These are phyloP conservation scores for Cydia strobilella DNA, from an alignment of 1,140 invertebrate genomes.

Conservation along the genomic window DNA sequence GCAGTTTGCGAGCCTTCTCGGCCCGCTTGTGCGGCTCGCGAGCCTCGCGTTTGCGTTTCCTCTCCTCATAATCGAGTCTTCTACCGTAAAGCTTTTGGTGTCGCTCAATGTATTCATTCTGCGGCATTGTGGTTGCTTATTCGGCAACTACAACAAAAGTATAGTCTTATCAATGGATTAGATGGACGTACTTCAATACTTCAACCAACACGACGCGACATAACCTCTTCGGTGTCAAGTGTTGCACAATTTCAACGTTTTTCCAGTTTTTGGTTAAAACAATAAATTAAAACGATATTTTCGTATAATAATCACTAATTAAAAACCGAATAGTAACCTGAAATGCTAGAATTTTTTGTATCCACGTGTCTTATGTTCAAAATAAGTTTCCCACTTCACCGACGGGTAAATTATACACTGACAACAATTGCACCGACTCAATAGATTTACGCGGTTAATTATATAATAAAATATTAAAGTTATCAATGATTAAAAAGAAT, in stretches of 20 bases:
- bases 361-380: slow-evolving; percentile 24
- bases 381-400: background rate
- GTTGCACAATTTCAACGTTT: slow-evolving; percentile 37
- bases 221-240: slow-evolving; percentile 39
- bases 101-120: slow-evolving; percentile 99
- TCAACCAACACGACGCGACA: slow-evolving; percentile 43
- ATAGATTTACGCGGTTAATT: background rate
- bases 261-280: background rate
- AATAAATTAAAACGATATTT: background rate
- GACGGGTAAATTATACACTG: background rate
- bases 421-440: background rate
- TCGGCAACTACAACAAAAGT: slow-evolving; percentile 78
- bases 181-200: background rate
- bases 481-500: slow-evolving; percentile 41
- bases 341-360: background rate
- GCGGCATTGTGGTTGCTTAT: slow-evolving; percentile 91
- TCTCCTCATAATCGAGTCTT: slow-evolving; percentile 98
- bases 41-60: slow-evolving; percentile 97
- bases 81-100: slow-evolving; percentile 97
- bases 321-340: background rate
- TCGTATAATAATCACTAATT: background rate
- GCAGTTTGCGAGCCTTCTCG: slow-evolving; percentile 93
- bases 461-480: slow-evolving; percentile 31
- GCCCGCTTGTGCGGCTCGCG: slow-evolving; percentile 94
- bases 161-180: slow-evolving; percentile 54